These are phyloP conservation scores for Alcedo quadribrachys DNA, from an alignment of 2,797 vertebrate species.

Conservation along the genomic window DNA sequence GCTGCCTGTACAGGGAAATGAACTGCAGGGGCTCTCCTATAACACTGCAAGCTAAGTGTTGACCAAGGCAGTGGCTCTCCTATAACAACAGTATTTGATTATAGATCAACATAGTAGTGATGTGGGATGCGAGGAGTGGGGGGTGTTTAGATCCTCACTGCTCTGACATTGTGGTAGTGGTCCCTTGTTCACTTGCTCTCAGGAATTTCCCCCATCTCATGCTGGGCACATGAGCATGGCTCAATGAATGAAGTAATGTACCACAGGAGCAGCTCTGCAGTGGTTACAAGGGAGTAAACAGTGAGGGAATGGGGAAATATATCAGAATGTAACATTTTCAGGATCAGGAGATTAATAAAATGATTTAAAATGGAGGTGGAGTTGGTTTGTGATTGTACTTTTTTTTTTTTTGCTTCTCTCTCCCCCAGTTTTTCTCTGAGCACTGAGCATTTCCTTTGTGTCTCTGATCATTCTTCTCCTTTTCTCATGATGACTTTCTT, in stretches of 20 bases:
- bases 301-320: fast-evolving
- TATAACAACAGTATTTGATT: fast-evolving
- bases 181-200: background rate
- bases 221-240: fast-evolving
- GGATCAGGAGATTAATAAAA: background rate
- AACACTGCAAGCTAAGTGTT: background rate
- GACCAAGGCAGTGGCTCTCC: background rate
- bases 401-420: background rate
- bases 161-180: fast-evolving
- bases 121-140: background rate
- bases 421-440: background rate
- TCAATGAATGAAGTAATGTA: fast-evolving
- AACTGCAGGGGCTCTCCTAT: background rate
- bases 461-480: background rate
- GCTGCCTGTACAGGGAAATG: background rate
- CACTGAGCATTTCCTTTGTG: background rate
- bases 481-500: background rate
- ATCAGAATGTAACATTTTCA: background rate
- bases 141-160: background rate
- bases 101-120: fast-evolving
- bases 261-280: background rate
- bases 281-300: background rate
- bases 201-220: background rate
- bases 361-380: background rate
- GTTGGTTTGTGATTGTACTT: background rate